phyloP scores from a whole-genome alignment of 2,113 vertebrate genomes.

The Falcunculus frontatus region DNA sequence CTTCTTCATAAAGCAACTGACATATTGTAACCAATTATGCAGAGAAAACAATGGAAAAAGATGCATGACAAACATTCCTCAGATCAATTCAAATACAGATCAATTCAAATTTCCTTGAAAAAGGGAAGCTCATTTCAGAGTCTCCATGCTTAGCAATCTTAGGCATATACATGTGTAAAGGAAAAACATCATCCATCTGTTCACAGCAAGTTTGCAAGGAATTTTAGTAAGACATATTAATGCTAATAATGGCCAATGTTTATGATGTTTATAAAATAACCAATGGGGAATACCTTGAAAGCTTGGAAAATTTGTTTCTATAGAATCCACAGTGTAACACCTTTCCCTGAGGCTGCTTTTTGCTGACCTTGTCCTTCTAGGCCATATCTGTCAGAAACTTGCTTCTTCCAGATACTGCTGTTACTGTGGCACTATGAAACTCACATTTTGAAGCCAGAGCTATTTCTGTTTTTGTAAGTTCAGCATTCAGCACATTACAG shows the following conservation, averaged over 20 bases:
- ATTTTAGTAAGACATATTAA: constrained; percentile 19
- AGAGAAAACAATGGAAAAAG: not conserved
- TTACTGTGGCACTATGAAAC: not conserved
- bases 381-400: not conserved
- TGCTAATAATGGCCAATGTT: constrained; percentile 21
- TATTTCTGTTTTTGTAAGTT: not conserved
- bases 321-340: not conserved
- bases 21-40: not conserved
- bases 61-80: not conserved
- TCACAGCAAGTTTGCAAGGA: not conserved
- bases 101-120: not conserved
- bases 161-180: not conserved
- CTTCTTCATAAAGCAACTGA: not conserved
- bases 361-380: not conserved
- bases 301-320: not conserved
- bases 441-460: not conserved
- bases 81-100: not conserved
- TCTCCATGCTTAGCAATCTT: not conserved
- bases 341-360: not conserved
- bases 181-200: not conserved
- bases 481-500: constrained; percentile 1
- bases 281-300: not conserved
- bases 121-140: constrained; percentile 7
- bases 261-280: constrained; percentile 19
- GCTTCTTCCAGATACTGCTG: not conserved